Conservation (phyloP, 1,140 invertebrate species). For the Caerostris extrusa region DNA sequence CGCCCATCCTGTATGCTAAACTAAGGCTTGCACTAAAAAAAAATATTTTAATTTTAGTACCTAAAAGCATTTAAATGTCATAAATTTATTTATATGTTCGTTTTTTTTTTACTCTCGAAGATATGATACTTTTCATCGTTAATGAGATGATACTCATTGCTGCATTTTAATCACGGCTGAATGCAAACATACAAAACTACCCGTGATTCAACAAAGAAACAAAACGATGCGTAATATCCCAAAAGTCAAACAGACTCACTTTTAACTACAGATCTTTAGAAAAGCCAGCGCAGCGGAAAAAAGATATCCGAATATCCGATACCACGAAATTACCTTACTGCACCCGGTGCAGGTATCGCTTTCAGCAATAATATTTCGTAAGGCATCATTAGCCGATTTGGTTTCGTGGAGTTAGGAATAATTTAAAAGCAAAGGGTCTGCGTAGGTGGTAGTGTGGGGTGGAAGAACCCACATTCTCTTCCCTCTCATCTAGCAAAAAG, state of each 20-base stretch:
- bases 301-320: not conserved
- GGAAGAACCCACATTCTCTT: no score
- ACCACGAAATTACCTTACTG: not conserved
- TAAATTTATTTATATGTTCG: no score
- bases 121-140: no score
- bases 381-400: slow-evolving; percentile 16
- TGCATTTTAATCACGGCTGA: no score
- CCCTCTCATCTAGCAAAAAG: not conserved
- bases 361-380: not conserved
- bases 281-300: not conserved
- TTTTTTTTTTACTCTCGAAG: no score
- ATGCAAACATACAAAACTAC: no score
- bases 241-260: not conserved
- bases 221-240: not conserved
- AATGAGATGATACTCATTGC: no score
- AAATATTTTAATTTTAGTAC: no score
- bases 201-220: not conserved
- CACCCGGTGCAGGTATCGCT: not conserved
- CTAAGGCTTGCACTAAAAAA: no score
- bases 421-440: not conserved
- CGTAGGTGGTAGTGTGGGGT: not conserved
- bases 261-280: not conserved
- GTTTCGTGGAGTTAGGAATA: not conserved
- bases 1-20: no score
- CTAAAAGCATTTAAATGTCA: no score